Evolutionary conservation across 2,888 invertebrate species (phyloP).

Genomic region (Plagodis pulveraria): DNA sequence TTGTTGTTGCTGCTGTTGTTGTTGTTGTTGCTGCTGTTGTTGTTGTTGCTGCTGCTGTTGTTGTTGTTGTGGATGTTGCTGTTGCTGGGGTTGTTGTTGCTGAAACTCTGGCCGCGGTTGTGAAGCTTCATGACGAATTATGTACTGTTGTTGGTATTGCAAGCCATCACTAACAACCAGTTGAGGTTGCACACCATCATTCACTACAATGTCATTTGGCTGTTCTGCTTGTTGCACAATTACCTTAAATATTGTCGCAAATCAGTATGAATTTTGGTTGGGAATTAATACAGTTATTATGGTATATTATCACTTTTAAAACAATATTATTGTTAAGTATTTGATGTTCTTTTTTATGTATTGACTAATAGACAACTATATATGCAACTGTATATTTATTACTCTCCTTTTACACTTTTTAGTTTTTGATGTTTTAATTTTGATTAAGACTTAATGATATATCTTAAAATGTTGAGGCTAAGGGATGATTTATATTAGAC

Average conservation of each 20-base stretch:
- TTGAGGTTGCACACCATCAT: constrained; percentile 74
- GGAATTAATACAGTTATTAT: too few relatives aligned
- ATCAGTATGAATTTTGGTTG: too few relatives aligned
- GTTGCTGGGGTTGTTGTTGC: constrained; percentile 61
- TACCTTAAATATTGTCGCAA: constrained; percentile 54
- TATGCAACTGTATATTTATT: too few relatives aligned
- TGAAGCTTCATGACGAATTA: constrained; percentile 76
- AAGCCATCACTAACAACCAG: constrained; percentile 77
- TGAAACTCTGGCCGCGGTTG: constrained; percentile 67
- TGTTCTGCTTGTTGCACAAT: constrained; percentile 83
- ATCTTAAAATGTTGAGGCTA: too few relatives aligned
- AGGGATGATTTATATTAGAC: too few relatives aligned
- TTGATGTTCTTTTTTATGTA: too few relatives aligned
- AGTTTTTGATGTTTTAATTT: too few relatives aligned
- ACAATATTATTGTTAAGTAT: too few relatives aligned
- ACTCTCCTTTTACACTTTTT: too few relatives aligned
- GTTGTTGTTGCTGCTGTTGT: constrained; percentile 57
- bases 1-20: constrained; percentile 47
- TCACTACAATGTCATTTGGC: constrained; percentile 83
- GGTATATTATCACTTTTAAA: too few relatives aligned
- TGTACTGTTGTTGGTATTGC: constrained; percentile 79
- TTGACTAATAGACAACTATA: too few relatives aligned
- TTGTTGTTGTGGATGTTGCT: constrained; percentile 58
- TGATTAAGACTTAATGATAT: too few relatives aligned
- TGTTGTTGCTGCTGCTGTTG: constrained; percentile 61